Evolutionary conservation across 2,113 vertebrate genomes (phyloP).

Genomic region (Chlorodrepanis virens): DNA sequence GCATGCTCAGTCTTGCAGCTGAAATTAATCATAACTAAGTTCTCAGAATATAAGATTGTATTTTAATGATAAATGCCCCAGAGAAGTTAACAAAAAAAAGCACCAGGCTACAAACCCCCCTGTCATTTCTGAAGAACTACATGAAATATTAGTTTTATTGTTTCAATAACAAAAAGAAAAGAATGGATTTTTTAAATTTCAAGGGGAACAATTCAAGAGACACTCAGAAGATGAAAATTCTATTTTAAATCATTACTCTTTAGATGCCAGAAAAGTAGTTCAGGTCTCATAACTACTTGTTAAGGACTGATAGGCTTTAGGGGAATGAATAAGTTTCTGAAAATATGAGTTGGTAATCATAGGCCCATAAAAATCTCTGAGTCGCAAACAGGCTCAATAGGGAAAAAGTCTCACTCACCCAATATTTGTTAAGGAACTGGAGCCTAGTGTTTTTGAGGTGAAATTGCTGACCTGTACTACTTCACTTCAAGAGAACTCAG

Average conservation of each 20-base stretch:
- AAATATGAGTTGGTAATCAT: neutral
- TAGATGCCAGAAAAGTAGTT: neutral
- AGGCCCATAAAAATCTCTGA: neutral
- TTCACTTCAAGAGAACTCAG: neutral
- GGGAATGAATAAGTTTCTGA: neutral
- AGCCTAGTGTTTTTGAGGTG: neutral
- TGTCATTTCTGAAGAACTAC: neutral
- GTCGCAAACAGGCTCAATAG: neutral
- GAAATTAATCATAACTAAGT: neutral
- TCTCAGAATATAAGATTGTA: neutral
- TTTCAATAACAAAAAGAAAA: neutral
- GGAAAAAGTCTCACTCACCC: neutral
- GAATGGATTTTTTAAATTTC: neutral
- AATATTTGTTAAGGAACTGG: neutral
- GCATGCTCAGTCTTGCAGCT: neutral
- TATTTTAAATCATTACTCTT: neutral
- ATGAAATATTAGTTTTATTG: neutral
- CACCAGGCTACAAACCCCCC: neutral
- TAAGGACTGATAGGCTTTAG: neutral
- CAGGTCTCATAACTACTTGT: neutral
- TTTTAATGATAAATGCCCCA: neutral
- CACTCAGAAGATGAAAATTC: neutral
- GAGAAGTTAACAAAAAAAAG: neutral
- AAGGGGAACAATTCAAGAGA: neutral
- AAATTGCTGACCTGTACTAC: neutral